Evolutionary conservation across 2,888 invertebrate species (phyloP).

Genomic region (Siphonodentalium dalli): DNA sequence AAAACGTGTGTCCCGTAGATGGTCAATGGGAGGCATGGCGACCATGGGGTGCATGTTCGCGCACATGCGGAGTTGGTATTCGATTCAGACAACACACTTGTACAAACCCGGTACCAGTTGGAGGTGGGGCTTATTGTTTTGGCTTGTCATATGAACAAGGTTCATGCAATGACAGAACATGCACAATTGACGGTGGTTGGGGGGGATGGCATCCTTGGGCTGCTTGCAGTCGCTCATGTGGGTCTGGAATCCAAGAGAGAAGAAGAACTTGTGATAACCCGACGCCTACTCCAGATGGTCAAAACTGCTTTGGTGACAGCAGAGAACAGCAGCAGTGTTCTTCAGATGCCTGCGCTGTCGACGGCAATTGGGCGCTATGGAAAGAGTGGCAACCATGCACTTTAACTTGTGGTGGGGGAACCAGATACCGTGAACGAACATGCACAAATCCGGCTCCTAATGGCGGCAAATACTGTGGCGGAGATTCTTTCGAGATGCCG

Average conservation of each 20-base stretch:
- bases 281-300: constrained; percentile 6
- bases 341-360: too few species aligned
- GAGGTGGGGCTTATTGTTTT: background rate
- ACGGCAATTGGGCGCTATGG: background rate
- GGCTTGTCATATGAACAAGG: too few species aligned
- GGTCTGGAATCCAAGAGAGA: constrained; percentile 2
- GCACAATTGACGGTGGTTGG: constrained; percentile 17
- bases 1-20: background rate
- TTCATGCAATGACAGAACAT: too few species aligned
- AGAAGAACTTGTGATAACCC: constrained; percentile 10
- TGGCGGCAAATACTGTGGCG: constrained; percentile 30
- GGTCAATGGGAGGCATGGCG: background rate
- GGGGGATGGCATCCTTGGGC: constrained; percentile 10
- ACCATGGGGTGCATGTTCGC: background rate
- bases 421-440: background rate
- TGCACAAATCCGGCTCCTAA: constrained; percentile 23
- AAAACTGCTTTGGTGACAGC: constrained; percentile 3
- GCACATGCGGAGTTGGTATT: background rate
- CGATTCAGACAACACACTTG: background rate
- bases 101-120: background rate
- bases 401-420: too few species aligned
- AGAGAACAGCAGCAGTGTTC: constrained; percentile 2
- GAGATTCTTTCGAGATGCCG: constrained; percentile 9
- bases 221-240: constrained; percentile 11
- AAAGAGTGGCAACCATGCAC: background rate